Base-by-base conservation (phyloP, 2,797 vertebrate species). In the Manis pentadactyla region DNA sequence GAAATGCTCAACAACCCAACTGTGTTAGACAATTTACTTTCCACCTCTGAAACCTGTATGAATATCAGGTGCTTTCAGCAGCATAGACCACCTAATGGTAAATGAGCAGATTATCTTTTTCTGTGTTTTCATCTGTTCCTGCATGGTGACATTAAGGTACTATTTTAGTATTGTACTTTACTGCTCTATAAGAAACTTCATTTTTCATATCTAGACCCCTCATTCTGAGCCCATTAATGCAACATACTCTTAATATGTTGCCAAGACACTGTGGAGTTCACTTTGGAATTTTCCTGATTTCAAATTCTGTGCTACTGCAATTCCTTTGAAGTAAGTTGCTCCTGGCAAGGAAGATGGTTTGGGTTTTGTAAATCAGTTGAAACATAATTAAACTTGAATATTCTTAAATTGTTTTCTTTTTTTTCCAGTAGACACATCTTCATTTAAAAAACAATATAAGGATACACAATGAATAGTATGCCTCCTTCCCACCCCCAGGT, bases 111-210 rank as follows among this genome's bases (percentile, higher is more conserved):
- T 97, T 87, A 90, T 69, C 87, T 89, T 92, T 95, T 92, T 69
- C 2, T 93, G 87, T 91, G 92, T 95, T 98, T 98, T 98, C 93
- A 96, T 96, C 88, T 93, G 61, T 89, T 97, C 85, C 95, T 87
- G 34, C 55, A 77, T 10, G 2, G 61, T 96, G 95, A 95, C 90
- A 90, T 96, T 92, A 97, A 95, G 78, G 87, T 95, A n/a, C 77
- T 93, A 42, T 90, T 97, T 95, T 11, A 93, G 77, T 4, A 81
- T 93, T 90, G 53, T 87, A 61, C 23, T 89, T 75, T 0, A 0
- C 51, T 89, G 64, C 53, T 96, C 61, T 95, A 79, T 68, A 95
- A 84, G 93, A 96, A 98, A 95, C 42, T 86, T 96, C 27, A 74
- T 89, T 98, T 98, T 96, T 93, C 97, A 79, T 98, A 96, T 97